Evolutionary conservation across 2,113 vertebrate species (phyloP), one percentile per base, ranked within the genome.

Genomic region (Struthio camelus): DNA sequence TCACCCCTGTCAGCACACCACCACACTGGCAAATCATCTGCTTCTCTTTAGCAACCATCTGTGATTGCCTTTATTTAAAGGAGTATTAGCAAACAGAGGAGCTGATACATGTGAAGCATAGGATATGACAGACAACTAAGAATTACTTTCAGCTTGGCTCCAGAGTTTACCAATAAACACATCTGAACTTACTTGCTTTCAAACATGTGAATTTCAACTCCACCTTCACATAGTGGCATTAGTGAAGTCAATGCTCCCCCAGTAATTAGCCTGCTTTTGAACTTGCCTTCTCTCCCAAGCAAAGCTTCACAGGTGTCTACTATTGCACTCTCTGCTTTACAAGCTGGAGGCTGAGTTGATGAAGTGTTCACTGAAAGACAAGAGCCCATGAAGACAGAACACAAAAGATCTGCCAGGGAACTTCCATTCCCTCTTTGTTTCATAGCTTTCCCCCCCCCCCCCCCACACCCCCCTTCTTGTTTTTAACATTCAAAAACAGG

Each of bases 11-110:
- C 94, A 82, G 65, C 48, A 80, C 64, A 91, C 18, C 58, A 82
- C 58, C 92, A 65, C 58, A 69, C 66, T 54, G 84, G 62, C 32
- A 46, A 94, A 79, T 95, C 76, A 92, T 66, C 91, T 92, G 71
- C 69, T 84, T 79, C 44, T 70, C 80, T 54, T 83, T 54, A 81
- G 50, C 71, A 95, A 64, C 94, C 94, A 93, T 92, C 94, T 94
- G 90, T 85, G 89, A 81, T 93, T 89, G 80, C 66, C 81, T 94
- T 93, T 53, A 94, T 71, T 85, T 90, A 48, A 65, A 91, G 54
- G 73, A 85, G 69, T 87, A 81, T 64, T 32, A 92, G 80, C 82
- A 92, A 97, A 96, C 92, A 95, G 77, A 94, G 40, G 50, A 91
- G 70, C 1, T 15, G n/a, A 93, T 86, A 87, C 73, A 64, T 3